Conservation (phyloP, 2,888 invertebrate species). For the Apomyelois bistriatella region DNA sequence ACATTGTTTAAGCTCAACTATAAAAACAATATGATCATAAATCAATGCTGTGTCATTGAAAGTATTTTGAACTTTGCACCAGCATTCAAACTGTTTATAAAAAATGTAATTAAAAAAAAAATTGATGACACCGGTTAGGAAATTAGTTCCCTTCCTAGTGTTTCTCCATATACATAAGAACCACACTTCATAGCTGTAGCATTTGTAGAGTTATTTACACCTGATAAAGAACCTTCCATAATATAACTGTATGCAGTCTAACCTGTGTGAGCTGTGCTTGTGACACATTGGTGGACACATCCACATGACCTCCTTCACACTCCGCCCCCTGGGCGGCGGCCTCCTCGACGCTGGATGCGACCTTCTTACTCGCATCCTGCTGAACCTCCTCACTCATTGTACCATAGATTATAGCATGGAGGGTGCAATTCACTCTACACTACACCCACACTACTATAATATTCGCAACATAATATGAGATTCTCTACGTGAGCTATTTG, state of each 20-base stretch:
- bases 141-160: too few relatives aligned
- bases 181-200: too few relatives aligned
- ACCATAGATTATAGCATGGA: constrained; percentile 52
- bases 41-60: too few relatives aligned
- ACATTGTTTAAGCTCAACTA: too few relatives aligned
- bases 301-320: constrained; percentile 25
- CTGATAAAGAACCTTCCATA: too few relatives aligned
- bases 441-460: constrained; percentile 37
- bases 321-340: constrained; percentile 31
- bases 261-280: constrained; percentile 54
- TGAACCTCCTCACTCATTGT: constrained; percentile 72
- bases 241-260: neutral
- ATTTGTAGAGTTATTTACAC: too few relatives aligned
- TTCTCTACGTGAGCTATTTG: constrained; percentile 34
- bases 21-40: too few relatives aligned
- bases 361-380: constrained; percentile 56
- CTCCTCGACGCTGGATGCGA: constrained; percentile 38
- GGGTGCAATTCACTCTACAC: constrained; percentile 30
- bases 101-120: too few relatives aligned
- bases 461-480: constrained; percentile 45
- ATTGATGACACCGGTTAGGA: too few relatives aligned
- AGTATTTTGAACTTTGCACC: too few relatives aligned
- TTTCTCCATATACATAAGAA: too few relatives aligned
- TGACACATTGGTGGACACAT: constrained; percentile 50
- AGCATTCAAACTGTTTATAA: too few relatives aligned